These are phyloP conservation scores for Drosophila sucinea DNA, from an alignment of 1,140 invertebrate genomes.

Conservation along the genomic window DNA sequence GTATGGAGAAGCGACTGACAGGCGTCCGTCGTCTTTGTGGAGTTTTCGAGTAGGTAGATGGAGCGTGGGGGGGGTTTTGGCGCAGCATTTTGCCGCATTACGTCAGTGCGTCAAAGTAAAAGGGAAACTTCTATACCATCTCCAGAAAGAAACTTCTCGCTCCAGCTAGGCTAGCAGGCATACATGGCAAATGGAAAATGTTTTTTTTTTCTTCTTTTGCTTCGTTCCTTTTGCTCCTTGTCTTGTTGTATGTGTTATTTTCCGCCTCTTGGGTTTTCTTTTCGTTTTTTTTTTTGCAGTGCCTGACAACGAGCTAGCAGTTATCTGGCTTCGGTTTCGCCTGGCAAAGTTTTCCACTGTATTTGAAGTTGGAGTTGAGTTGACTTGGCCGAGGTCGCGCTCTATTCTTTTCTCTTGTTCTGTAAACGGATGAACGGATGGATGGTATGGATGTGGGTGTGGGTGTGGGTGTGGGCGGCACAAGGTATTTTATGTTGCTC, in stretches of 20 bases:
- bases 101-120: slow-evolving; percentile 73
- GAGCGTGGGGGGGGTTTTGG: slow-evolving; percentile 43
- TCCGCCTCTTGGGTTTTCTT: slow-evolving; percentile 64
- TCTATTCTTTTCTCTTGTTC: slow-evolving; percentile 15
- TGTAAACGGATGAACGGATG: background rate
- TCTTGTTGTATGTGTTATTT: slow-evolving; percentile 48
- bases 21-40: slow-evolving; percentile 4
- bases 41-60: slow-evolving; percentile 15
- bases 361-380: slow-evolving; percentile 19
- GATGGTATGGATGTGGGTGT: background rate
- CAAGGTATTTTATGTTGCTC: slow-evolving; percentile 71
- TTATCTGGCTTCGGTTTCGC: slow-evolving; percentile 64
- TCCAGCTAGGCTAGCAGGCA: slow-evolving; percentile 11
- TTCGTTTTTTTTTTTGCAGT: slow-evolving; percentile 13
- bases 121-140: slow-evolving; percentile 55
- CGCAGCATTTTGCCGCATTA: slow-evolving; percentile 73
- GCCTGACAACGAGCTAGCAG: slow-evolving; percentile 35
- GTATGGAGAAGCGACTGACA: background rate
- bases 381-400: slow-evolving; percentile 66
- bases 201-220: slow-evolving; percentile 43
- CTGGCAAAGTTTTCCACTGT: slow-evolving; percentile 15
- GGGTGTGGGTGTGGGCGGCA: slow-evolving; percentile 32
- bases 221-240: slow-evolving; percentile 40
- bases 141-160: background rate
- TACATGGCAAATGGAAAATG: slow-evolving; percentile 36